Conservation (phyloP, 2,797 vertebrate genomes). For the Pantherophis vulpinus region DNA sequence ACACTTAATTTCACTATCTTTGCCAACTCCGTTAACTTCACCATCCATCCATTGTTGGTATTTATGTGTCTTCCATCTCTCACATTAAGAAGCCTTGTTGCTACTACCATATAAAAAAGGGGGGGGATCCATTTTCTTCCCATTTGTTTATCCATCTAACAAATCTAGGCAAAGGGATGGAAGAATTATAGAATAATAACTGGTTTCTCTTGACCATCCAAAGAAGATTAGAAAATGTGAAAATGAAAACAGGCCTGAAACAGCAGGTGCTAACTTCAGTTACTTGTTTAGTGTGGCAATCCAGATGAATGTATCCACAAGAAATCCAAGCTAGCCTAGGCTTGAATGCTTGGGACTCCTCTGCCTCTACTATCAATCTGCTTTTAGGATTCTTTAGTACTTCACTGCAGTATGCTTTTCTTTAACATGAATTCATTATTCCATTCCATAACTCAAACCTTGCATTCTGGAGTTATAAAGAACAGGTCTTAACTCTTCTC, state of each 20-base stretch:
- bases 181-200: background rate
- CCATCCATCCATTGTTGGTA: no score
- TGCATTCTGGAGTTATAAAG: background rate
- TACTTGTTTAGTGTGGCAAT: background rate
- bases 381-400: background rate
- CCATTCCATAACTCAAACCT: background rate
- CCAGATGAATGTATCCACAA: background rate
- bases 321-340: background rate
- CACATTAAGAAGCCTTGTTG: no score
- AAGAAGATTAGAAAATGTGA: background rate
- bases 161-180: no score
- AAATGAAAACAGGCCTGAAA: background rate
- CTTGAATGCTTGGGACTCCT: background rate
- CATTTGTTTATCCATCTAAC: no score
- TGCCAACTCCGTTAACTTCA: no score
- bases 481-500: background rate
- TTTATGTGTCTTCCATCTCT: no score
- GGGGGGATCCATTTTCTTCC: no score
- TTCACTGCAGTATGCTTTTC: background rate
- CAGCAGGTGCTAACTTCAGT: background rate
- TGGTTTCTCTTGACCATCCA: background rate
- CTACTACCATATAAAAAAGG: no score
- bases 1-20: no score
- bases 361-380: background rate
- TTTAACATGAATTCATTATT: background rate